Percentiles rank a stretch among this genome's conserved stretches.
These are phyloP conservation scores for Furcifer pardalis DNA, from an alignment of 2,797 vertebrate genomes.

Conservation along the genomic window DNA sequence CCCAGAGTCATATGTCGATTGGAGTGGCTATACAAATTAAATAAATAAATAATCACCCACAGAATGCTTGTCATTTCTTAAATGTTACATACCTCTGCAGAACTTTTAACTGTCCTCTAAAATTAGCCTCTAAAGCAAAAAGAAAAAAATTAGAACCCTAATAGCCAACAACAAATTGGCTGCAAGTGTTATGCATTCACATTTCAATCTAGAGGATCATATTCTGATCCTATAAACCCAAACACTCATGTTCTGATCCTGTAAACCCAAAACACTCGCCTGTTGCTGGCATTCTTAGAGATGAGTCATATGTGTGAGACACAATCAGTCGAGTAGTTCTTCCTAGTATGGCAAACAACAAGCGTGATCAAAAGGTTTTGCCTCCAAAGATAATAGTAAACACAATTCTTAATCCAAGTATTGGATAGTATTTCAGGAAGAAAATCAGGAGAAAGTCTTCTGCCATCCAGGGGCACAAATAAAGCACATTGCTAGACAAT, in stretches of 20 bases:
- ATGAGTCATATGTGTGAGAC: background rate
- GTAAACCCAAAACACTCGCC: background rate
- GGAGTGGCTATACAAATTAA: too few species aligned
- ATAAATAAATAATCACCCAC: too few species aligned
- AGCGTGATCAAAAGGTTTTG: constrained; percentile 4
- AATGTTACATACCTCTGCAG: background rate
- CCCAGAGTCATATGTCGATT: too few species aligned
- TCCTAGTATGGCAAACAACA: background rate
- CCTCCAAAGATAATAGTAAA: constrained; percentile 3
- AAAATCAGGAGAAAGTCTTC: constrained; percentile 46
- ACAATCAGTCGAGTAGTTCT: background rate
- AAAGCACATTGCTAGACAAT: constrained; percentile 30
- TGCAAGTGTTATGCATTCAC: background rate
- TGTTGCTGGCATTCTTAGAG: background rate
- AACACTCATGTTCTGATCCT: background rate
- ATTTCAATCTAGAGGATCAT: too few species aligned
- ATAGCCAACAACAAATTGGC: background rate
- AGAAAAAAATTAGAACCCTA: background rate
- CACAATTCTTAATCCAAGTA: background rate
- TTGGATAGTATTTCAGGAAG: constrained; percentile 40
- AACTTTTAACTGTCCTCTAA: background rate
- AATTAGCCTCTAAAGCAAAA: background rate
- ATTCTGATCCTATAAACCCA: background rate
- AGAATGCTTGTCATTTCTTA: background rate
- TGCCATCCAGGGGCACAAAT: constrained; percentile 19